Conservation (phyloP, 2,888 invertebrate genomes). For the Drosophila ochracea region DNA sequence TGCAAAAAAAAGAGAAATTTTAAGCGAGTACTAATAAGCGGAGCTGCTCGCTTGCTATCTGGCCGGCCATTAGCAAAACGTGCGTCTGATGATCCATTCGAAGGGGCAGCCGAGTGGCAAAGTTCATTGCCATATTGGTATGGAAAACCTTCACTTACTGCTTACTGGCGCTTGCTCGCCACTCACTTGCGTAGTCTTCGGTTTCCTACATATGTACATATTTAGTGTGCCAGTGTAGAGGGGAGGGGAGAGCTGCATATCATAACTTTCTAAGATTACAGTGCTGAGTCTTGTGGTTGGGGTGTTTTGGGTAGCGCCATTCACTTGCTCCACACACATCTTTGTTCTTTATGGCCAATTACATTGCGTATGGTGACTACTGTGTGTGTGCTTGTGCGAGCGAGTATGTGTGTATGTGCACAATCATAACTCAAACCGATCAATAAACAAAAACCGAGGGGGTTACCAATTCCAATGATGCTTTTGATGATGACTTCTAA, state of each 20-base stretch:
- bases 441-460: not conserved
- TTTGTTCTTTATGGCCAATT: conserved; percentile 29
- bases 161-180: not conserved
- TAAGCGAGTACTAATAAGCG: conserved; percentile 44
- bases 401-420: conserved; percentile 1
- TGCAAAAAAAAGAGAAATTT: conserved; percentile 50
- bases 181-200: conserved; percentile 32
- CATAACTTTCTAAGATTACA: conserved; percentile 46
- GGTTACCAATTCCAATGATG: conserved; percentile 29
- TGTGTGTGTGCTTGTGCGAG: not conserved
- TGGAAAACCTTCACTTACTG: conserved; percentile 43
- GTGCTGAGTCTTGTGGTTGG: not conserved
- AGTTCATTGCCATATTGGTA: conserved; percentile 60
- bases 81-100: conserved; percentile 33
- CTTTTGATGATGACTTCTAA: conserved; percentile 67
- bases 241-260: conserved; percentile 1
- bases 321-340: conserved; percentile 33
- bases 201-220: conserved; percentile 31
- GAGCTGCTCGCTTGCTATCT: conserved; percentile 17
- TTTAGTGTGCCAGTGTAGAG: not conserved
- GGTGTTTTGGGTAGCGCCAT: conserved; percentile 16
- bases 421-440: conserved; percentile 20
- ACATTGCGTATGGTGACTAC: conserved; percentile 1
- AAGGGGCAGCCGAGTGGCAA: conserved; percentile 37
- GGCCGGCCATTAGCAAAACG: conserved; percentile 47